Base-by-base conservation (phyloP, 35 echinoderm and acorn worm species). In the Ophioderma brevispina region DNA sequence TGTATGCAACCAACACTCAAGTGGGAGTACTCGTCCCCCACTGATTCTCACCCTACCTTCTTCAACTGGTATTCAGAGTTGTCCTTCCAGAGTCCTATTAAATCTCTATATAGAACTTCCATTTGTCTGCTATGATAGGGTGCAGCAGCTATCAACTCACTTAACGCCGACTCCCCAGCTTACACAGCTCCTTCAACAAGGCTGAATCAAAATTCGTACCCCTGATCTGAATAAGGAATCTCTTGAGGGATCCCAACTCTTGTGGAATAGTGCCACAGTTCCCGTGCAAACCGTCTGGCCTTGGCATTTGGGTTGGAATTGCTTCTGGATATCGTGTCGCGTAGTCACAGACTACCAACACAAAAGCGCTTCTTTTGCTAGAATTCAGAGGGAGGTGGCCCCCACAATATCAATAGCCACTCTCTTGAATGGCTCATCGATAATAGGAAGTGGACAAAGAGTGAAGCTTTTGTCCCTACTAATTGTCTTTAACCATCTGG, bases 401-500 rank as follows among this genome's bases (percentile, higher is more conserved):
- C 85, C 85, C 4, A 87, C 75, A n/a, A n/a, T 40, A 25, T 87
- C 85, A 40, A 87, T 76, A 19, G 55, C 85, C 0, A 87, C 85
- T 39, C 85, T 19, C 21, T 76, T 23, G 39, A 87, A 87, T 15
- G 85, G 59, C 38, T 81, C 79, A 81, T 39, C 79, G 0, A 81
- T 37, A n/a, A 38, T 89, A 5, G 89, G 85, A 17, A 91, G 79
- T 38, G 87, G 92, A 34, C 80, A 50, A 35, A 94, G n/a, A n/a
- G 41, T 30, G 77, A 82, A 37, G 88, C 87, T 1, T n/a, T 33
- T 1, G 19, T 80, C 75, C 79, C 78, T 49, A 52, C n/a, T 87
- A 21, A 89, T 89, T 77, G n/a, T 91, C 88, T 25, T 87, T 87
- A 14, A 81, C 82, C 52, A 94, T 78, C 89, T 86, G 79, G 80